Conservation (phyloP, 2,888 invertebrate species). For the Papilio gigon region DNA sequence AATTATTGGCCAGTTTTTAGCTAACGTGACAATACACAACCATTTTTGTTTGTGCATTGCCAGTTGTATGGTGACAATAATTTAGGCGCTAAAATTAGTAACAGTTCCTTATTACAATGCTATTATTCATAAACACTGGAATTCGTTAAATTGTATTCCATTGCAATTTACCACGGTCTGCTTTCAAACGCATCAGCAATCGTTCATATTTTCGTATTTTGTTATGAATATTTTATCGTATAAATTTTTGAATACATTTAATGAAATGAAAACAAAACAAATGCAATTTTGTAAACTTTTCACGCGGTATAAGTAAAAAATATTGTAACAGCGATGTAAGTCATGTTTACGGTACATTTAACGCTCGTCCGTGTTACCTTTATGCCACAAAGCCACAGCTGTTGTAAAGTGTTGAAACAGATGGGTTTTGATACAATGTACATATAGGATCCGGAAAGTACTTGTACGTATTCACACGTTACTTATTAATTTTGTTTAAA, state of each 20-base stretch:
- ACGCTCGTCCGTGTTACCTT: conserved; percentile 27
- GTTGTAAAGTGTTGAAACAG: conserved; percentile 23
- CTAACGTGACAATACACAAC: too few relatives aligned
- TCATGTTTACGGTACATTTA: conserved; percentile 28
- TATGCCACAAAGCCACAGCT: conserved; percentile 25
- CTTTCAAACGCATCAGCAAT: neutral
- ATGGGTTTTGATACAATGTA: conserved; percentile 4
- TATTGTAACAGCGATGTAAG: conserved; percentile 8
- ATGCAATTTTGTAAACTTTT: neutral
- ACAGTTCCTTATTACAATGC: too few relatives aligned
- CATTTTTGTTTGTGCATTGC: too few relatives aligned
- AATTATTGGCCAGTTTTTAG: too few relatives aligned
- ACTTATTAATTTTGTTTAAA: neutral
- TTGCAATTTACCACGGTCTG: too few relatives aligned
- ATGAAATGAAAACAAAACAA: neutral
- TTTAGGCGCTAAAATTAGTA: too few relatives aligned
- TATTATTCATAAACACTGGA: too few relatives aligned
- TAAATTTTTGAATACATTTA: neutral
- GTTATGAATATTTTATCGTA: neutral
- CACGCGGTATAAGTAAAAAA: neutral
- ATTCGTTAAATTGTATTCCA: too few relatives aligned
- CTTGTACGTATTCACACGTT: neutral
- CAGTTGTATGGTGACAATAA: too few relatives aligned
- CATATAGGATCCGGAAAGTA: neutral
- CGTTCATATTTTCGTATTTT: neutral